These are phyloP conservation scores for Ceyx cyanopectus DNA, from an alignment of 2,113 vertebrate genomes.

Conservation along the genomic window DNA sequence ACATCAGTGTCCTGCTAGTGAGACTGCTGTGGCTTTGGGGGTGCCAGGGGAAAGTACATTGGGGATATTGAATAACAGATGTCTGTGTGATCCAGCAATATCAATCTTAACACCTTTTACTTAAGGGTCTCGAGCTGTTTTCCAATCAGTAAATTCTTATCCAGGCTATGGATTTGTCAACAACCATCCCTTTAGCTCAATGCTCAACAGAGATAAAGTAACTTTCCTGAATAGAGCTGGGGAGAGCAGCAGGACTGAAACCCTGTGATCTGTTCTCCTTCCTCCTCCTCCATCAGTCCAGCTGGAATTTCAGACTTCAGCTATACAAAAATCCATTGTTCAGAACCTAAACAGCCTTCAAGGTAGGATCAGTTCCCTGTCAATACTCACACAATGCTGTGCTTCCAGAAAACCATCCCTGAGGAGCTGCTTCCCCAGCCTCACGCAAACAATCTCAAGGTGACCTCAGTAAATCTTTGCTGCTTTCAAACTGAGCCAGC, in stretches of 20 bases:
- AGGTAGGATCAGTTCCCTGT: rapidly evolving
- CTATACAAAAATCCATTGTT: neutral
- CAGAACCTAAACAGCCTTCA: neutral
- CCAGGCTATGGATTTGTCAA: neutral
- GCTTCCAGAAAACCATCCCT: neutral
- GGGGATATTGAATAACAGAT: neutral
- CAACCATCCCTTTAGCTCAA: neutral
- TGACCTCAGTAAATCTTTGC: neutral
- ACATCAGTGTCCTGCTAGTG: neutral
- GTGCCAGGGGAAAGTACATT: neutral
- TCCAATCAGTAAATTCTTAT: neutral
- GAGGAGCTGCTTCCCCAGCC: neutral
- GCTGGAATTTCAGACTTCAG: neutral
- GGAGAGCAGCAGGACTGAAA: neutral
- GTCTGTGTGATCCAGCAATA: neutral
- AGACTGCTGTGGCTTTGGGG: neutral
- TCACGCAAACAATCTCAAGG: neutral
- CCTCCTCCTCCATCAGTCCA: neutral
- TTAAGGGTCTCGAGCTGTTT: neutral
- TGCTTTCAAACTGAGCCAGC: neutral
- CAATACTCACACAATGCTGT: neutral
- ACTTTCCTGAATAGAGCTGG: rapidly evolving
- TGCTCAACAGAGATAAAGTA: neutral
- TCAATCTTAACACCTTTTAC: neutral
- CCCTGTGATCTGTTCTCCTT: neutral